These are phyloP conservation scores for Solea senegalensis DNA, from an alignment of 2,113 vertebrate species.

Conservation along the genomic window DNA sequence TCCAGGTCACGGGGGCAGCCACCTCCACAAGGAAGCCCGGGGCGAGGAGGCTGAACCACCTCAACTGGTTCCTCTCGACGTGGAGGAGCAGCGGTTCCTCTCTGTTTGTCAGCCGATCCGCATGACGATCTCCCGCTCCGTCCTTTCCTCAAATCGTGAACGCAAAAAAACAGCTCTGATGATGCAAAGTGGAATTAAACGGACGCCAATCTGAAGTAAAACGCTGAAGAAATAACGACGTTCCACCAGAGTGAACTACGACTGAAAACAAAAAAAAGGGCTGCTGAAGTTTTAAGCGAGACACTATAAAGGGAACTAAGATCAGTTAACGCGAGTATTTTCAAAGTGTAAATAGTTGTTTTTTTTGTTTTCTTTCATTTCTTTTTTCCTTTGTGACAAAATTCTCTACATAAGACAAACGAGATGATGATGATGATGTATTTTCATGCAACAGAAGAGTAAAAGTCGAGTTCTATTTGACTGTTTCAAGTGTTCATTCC, in stretches of 20 bases:
- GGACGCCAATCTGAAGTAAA: not conserved
- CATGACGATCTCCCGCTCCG: too few species aligned
- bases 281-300: conserved; percentile 37
- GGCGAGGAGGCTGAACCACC: too few species aligned
- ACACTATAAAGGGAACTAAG: conserved; percentile 51
- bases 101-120: too few species aligned
- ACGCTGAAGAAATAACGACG: not conserved
- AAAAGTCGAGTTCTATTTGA: conserved; percentile 56
- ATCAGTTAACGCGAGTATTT: conserved; percentile 61
- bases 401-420: conserved; percentile 47
- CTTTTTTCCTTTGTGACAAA: conserved; percentile 30
- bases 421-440: conserved; percentile 59
- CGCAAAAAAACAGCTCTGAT: too few species aligned
- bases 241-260: conserved; percentile 13
- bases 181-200: not conserved
- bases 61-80: too few species aligned
- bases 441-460: conserved; percentile 76
- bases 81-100: too few species aligned
- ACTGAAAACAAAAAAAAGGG: conserved; percentile 36
- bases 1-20: too few species aligned
- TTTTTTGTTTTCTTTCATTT: not conserved
- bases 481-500: conserved; percentile 75
- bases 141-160: too few species aligned
- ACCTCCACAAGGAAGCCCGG: too few species aligned
- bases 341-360: conserved; percentile 71